A percentile compares a stretch with the other conserved stretches of the same genome.
phyloP scores from a whole-genome alignment of 2,797 vertebrate genomes.

The Threskiornis aethiopicus region DNA sequence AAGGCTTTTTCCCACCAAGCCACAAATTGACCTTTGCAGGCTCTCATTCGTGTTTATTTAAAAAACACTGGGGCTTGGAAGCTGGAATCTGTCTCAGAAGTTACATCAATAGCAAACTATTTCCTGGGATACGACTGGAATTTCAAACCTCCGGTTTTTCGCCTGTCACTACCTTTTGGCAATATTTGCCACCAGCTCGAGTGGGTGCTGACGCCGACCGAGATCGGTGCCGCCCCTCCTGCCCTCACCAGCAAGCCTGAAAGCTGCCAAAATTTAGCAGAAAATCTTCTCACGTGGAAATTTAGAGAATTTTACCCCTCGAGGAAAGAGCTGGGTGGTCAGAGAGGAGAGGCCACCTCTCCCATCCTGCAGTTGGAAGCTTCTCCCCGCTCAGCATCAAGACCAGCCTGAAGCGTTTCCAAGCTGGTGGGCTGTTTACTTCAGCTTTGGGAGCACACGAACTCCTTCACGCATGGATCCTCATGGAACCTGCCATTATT shows the following conservation, averaged over 20 bases:
- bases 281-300: not conserved
- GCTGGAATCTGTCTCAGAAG: conserved; percentile 12
- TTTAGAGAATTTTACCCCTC: not conserved
- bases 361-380: not conserved
- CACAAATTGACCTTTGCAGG: conserved; percentile 19
- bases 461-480: not conserved
- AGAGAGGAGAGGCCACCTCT: not conserved
- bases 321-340: not conserved
- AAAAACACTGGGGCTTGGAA: conserved; percentile 27
- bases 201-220: not conserved
- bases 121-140: conserved; percentile 53
- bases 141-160: not conserved
- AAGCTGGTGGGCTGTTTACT: not conserved
- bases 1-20: conserved; percentile 41
- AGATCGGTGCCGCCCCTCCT: not conserved
- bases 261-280: not conserved
- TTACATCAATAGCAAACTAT: conserved; percentile 49
- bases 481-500: not conserved
- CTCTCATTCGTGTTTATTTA: conserved; percentile 40
- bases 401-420: not conserved
- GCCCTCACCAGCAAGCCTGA: not conserved
- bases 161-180: not conserved
- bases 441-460: not conserved
- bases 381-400: not conserved
- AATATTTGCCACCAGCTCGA: not conserved